These are phyloP conservation scores for Acipenser oxyrinchus DNA, from an alignment of 2,797 vertebrate genomes.

Conservation along the genomic window DNA sequence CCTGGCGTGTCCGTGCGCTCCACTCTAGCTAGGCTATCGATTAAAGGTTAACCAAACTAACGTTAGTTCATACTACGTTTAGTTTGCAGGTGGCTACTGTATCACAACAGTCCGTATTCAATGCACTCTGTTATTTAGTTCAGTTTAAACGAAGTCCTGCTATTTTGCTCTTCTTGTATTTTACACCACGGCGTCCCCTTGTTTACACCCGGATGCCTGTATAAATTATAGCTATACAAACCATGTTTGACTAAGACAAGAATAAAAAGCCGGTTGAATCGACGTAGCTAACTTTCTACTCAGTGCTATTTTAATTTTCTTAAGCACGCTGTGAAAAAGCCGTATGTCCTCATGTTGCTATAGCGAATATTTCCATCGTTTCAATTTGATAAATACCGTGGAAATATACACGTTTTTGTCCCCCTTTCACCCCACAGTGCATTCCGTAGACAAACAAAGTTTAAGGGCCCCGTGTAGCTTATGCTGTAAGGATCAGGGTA, in stretches of 20 bases:
- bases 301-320: no score
- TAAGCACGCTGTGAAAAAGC: no score
- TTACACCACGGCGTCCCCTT: no score
- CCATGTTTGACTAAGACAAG: no score
- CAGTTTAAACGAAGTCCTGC: no score
- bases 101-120: conserved; percentile 13
- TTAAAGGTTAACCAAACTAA: conserved; percentile 34
- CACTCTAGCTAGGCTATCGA: conserved; percentile 40
- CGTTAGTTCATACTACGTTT: conserved; percentile 28
- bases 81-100: conserved; percentile 26
- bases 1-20: conserved; percentile 43
- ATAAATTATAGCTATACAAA: no score
- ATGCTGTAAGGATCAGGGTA: conserved; percentile 51
- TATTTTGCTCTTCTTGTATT: no score
- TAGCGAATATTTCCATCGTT: conserved; percentile 55
- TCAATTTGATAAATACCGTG: conserved; percentile 53
- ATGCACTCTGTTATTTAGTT: no score
- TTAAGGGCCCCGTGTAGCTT: conserved; percentile 65
- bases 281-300: no score
- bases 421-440: conserved; percentile 58
- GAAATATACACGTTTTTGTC: conserved; percentile 60
- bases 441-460: conserved; percentile 77
- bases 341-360: no score
- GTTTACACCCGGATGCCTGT: no score
- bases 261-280: no score